Base-by-base conservation (phyloP, 1,140 invertebrate species). In the Aphaenogaster floridana region DNA sequence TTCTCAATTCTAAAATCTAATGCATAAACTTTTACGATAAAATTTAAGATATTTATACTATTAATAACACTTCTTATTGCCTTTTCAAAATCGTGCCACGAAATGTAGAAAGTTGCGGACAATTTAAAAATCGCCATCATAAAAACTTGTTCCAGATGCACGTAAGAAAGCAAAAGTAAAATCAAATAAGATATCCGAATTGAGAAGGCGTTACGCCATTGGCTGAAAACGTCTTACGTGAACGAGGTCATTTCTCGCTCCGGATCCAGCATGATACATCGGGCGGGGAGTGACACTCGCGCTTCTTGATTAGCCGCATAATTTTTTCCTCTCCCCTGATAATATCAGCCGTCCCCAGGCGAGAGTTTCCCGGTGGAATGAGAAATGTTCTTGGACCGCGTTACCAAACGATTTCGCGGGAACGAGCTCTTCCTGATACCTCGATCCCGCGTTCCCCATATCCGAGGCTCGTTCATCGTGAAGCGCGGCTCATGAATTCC, bases 301-400 rank as follows among this genome's bases (percentile, higher is more conserved):
- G 85, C 48, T 78, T 83, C 90, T 88, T 89, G 88, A 91, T 91
- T 91, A 89, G 90, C 80, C 71, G 88, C 81, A 89, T 89, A 86
- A 91, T 88, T 86, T 91, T 91, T 91, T 88, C 48, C 69, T 21
- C 39, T 45, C 45, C 54, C n/a, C 42, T 61, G 59, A 50, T 39
- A 71, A 72, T 54, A 66, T 89, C 77, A 59, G 7, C 9, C 45
- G 52, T 8, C 48, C 0, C n/a, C 6, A 34, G 34, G 61, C 15
- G n/a, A 69, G 48, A 52, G 2, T 3, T 78, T 7, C n/a, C 28
- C 54, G 5, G 84, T 50, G 36, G 66, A 84, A 84, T 66, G 61
- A 87, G 50, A 68, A 83, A 89, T 69, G 89, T 79, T 87, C 45
- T 68, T 61, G n/a, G 52, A 66, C 68, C 87, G 45, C 59, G 84